A percentile compares a stretch with the other conserved stretches of the same genome.
Conservation (phyloP, 2,797 vertebrate species). For the Coracias cyanogaster region DNA sequence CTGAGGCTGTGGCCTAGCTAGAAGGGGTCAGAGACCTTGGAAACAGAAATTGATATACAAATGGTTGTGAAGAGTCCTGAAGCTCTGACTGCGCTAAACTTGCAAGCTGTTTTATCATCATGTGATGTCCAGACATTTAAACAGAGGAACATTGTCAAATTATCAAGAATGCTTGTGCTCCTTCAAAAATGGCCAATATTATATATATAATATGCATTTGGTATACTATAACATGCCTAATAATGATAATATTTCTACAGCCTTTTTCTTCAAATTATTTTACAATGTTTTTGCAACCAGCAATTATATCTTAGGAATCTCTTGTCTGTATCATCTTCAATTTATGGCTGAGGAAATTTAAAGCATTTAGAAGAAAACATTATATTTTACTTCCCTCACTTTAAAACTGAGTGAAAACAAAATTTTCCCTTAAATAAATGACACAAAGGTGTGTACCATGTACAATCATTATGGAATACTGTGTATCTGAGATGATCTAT, state of each 20-base stretch:
- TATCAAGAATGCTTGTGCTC: not conserved
- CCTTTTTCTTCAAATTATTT: not conserved
- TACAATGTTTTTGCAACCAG: not conserved
- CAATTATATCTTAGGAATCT: not conserved
- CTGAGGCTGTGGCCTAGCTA: not conserved
- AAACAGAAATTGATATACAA: not conserved
- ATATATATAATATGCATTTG: not conserved
- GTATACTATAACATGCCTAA: not conserved
- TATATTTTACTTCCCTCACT: not conserved
- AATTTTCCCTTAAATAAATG: not conserved
- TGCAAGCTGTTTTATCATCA: not conserved
- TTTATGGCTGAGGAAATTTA: not conserved
- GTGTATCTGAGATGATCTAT: fast-evolving
- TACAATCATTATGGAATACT: not conserved
- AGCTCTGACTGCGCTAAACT: not conserved
- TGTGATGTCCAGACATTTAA: not conserved
- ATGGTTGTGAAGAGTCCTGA: not conserved
- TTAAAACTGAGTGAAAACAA: not conserved
- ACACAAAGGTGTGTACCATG: not conserved
- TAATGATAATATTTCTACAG: not conserved
- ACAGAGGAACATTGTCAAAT: not conserved
- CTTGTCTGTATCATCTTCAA: not conserved
- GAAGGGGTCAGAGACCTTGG: not conserved
- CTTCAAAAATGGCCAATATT: not conserved
- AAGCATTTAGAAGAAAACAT: not conserved